A percentile compares a stretch with the other conserved stretches of the same genome.
phyloP scores from a whole-genome alignment of 2,113 vertebrate species.

The Onychorhynchus coronatus region DNA sequence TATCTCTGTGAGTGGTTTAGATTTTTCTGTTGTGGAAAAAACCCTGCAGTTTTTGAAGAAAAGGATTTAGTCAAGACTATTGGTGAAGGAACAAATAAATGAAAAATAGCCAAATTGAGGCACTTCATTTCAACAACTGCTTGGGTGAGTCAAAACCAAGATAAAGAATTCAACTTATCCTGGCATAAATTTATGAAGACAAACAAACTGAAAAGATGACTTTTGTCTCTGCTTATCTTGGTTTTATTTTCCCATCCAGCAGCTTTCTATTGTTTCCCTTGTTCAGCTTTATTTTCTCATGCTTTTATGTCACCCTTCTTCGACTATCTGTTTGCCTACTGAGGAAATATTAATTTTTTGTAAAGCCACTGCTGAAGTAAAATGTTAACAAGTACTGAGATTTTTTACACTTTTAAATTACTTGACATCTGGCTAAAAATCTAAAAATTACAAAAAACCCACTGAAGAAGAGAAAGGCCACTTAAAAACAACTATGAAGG shows the following conservation, averaged over 20 bases:
- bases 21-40: neutral
- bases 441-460: neutral
- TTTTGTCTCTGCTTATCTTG: neutral
- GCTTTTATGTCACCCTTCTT: neutral
- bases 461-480: neutral
- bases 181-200: constrained; percentile 17
- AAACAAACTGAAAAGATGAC: constrained; percentile 19
- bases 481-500: neutral
- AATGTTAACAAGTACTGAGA: neutral
- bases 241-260: neutral
- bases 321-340: neutral
- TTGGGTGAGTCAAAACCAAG: constrained; percentile 48
- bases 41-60: neutral
- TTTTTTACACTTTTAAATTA: neutral
- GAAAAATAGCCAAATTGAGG: constrained; percentile 41
- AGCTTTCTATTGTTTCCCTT: neutral
- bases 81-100: neutral
- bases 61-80: constrained; percentile 37
- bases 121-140: constrained; percentile 37
- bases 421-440: neutral
- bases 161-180: constrained; percentile 2
- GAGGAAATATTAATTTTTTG: neutral
- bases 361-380: neutral
- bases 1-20: neutral
- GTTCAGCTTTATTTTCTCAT: neutral